Conservation (phyloP, 2,797 vertebrate genomes). For the Hoplostethus atlanticus region DNA sequence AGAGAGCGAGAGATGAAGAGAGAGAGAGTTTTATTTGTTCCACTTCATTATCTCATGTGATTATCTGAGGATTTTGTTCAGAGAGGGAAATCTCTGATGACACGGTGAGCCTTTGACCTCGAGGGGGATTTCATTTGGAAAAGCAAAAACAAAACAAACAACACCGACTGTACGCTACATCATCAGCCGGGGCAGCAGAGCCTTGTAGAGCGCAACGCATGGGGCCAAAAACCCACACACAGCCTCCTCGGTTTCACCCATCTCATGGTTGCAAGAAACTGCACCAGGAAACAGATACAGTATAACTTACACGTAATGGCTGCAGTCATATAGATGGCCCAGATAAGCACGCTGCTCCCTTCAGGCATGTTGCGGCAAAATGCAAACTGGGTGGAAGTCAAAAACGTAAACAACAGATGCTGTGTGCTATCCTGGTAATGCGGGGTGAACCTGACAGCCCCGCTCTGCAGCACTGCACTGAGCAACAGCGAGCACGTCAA, state of each 20-base stretch:
- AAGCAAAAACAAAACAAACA: conserved; percentile 47
- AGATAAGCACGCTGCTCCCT: neutral
- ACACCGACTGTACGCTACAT: conserved; percentile 29
- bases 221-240: neutral
- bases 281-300: neutral
- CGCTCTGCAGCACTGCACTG: neutral
- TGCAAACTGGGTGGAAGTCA: neutral
- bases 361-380: neutral
- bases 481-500: conserved; percentile 1
- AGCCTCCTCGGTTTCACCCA: neutral
- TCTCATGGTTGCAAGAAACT: neutral
- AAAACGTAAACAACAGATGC: no score
- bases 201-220: neutral
- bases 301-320: conserved; percentile 8
- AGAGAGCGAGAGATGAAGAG: neutral
- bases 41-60: conserved; percentile 60
- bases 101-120: conserved; percentile 45
- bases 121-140: conserved; percentile 6
- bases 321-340: neutral
- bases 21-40: conserved; percentile 46
- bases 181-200: conserved; percentile 3
- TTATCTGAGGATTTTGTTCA: conserved; percentile 18
- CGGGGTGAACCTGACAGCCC: neutral
- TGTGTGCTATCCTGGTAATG: no score
- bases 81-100: conserved; percentile 30